Percentiles rank a stretch among this genome's conserved stretches.
Evolutionary conservation across 2,888 invertebrate genomes (phyloP).

Genomic region (Erannis defoliaria): DNA sequence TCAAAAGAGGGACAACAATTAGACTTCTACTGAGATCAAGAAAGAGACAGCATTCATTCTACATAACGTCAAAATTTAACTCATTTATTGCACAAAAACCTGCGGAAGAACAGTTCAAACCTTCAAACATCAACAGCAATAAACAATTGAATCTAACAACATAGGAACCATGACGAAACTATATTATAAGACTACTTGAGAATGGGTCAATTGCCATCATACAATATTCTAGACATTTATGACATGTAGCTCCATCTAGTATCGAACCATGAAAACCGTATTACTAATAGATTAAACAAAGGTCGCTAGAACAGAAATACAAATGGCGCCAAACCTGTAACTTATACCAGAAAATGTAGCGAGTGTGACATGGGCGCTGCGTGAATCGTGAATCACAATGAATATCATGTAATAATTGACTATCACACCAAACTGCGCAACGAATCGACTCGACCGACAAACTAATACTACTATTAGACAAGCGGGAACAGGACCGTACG

Average conservation of each 20-base stretch:
- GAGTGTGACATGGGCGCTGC: slow-evolving; percentile 58
- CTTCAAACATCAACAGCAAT: slow-evolving; percentile 16
- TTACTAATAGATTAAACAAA: neutral
- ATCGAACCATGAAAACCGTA: neutral
- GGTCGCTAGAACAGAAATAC: slow-evolving; percentile 5
- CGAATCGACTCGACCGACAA: slow-evolving; percentile 40
- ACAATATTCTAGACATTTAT: neutral
- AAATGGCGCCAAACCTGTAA: slow-evolving; percentile 13
- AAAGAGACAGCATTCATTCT: slow-evolving; percentile 6
- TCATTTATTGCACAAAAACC: slow-evolving; percentile 31
- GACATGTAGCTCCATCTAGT: neutral
- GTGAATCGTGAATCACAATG: slow-evolving; percentile 47
- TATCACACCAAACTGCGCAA: slow-evolving; percentile 68
- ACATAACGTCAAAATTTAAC: neutral
- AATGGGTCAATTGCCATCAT: neutral
- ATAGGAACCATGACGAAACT: slow-evolving; percentile 15
- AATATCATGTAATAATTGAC: slow-evolving; percentile 83
- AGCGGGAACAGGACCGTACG: slow-evolving; percentile 5
- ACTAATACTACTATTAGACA: slow-evolving; percentile 42
- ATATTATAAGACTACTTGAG: neutral
- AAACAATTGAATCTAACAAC: slow-evolving; percentile 26
- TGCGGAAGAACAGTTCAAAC: slow-evolving; percentile 20
- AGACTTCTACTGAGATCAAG: slow-evolving; percentile 22
- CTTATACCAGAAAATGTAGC: neutral
- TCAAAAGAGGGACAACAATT: slow-evolving; percentile 20